A percentile compares a stretch with the other conserved stretches of the same genome.
Conservation (phyloP, 2,888 invertebrate species). For the Pyrocoelia pectoralis region DNA sequence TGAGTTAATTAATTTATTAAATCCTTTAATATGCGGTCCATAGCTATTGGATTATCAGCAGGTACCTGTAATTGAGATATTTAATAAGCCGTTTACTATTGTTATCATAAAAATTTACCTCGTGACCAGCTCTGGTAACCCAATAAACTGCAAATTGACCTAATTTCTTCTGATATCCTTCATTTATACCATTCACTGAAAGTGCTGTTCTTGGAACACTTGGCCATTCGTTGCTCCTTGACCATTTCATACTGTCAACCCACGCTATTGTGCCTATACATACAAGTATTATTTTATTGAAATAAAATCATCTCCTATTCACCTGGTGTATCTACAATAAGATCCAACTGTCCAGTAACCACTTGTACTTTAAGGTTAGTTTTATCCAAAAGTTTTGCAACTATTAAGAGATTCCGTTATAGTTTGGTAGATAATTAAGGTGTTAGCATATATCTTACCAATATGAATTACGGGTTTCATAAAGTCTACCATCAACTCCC, state of each 20-base stretch:
- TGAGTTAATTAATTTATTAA: slow-evolving; percentile 14
- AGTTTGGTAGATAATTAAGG: neutral
- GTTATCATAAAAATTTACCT: slow-evolving; percentile 61
- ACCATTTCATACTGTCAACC: slow-evolving; percentile 77
- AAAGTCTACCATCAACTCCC: slow-evolving; percentile 70
- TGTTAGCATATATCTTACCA: slow-evolving; percentile 11
- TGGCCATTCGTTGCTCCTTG: slow-evolving; percentile 66
- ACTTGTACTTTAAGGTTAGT: slow-evolving; percentile 74
- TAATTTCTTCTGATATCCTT: slow-evolving; percentile 76
- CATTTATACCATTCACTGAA: slow-evolving; percentile 67
- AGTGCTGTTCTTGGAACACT: slow-evolving; percentile 65
- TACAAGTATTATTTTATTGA: neutral
- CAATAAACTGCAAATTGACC: slow-evolving; percentile 78
- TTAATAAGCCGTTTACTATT: slow-evolving; percentile 12
- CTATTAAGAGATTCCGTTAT: slow-evolving; percentile 60
- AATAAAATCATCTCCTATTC: no score
- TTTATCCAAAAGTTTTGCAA: slow-evolving; percentile 71
- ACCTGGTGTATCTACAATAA: slow-evolving; percentile 85
- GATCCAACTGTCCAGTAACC: slow-evolving; percentile 81
- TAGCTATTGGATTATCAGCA: slow-evolving; percentile 17
- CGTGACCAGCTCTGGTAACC: slow-evolving; percentile 80
- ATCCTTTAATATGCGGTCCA: slow-evolving; percentile 13
- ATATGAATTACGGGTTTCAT: slow-evolving; percentile 79
- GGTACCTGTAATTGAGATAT: slow-evolving; percentile 18
- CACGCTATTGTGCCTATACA: slow-evolving; percentile 60